Evolutionary conservation across 2,888 invertebrate species (phyloP), one percentile per base, ranked within the genome.

Genomic region (Ectemnius cavifrons): DNA sequence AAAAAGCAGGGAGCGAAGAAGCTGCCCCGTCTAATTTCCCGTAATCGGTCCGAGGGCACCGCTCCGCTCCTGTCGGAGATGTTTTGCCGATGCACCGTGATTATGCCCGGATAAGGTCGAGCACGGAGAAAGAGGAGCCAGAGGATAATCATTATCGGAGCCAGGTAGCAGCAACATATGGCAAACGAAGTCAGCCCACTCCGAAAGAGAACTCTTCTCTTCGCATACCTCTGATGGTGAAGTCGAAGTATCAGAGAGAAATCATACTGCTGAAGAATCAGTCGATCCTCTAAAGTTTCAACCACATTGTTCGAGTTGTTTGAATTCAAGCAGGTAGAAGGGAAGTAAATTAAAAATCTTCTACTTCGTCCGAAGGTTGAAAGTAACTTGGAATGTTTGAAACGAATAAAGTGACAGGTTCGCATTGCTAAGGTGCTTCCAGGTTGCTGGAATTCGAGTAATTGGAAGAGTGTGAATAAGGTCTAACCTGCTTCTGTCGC

Each of bases 121-220:
- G 58, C 11, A 37, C 57, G 18, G 4, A 59, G 47, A 62, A 18
- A 83, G 18, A 8, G 20, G 27, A 6, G 28, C 67, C 65, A 73
- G 75, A 67, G 64, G 71, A 83, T 82, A 85, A 86, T 86, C 85
- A 86, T 85, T 78, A 83, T 81, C 79, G 82, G 65, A 75, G 74
- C 70, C 76, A 75, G 66, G 76, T 64, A 76, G 78, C 63, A 61
- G 61, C 68, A 67, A 28, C 52, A 46, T 16, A 65, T 14, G 63
- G 56, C 37, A 58, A 18, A 57, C 52, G 52, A 52, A 8, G 8
- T 37, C 37, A 37, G 37, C 14, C 52, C 14, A 52, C 14, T 52
- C 52, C 52, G 16, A 14, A 47, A 4, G n/a, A n/a, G n/a, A n/a
- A 47, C n/a, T n/a, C n/a, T 47, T 0, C 47, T 4, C 52, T 52